Base-by-base conservation (phyloP, 1,140 invertebrate species). In the Zaprionus africanus region DNA sequence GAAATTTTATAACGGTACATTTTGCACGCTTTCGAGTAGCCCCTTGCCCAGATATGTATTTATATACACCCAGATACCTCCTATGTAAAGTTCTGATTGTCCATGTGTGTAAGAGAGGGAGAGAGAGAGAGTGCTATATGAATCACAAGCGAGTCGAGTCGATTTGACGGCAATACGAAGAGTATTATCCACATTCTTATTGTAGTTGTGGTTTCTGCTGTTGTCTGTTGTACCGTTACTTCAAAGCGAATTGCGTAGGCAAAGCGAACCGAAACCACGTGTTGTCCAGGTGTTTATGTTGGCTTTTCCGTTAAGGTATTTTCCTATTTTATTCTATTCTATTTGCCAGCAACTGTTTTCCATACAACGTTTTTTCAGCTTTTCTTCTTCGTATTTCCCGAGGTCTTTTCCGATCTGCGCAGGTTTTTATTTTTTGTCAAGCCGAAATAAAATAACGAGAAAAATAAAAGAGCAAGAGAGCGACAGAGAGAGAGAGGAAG, bases 261-360 rank as follows among this genome's bases (percentile, higher is more conserved):
- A 74, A 76, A 63, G 31, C 31, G 28, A 79, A 63, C 38, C 31
- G 46, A 87, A 86, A 83, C 83, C 83, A 86, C 83, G 83, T 86
- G 83, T 86, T 86, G 80, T 87, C 83, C 83, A 86, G 83, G 83
- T 86, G 83, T 82, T 87, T 82, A 83, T 87, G 69, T 76, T 82
- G 79, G 60, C 67, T 60, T 60, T 26, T 46, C 38, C 41, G 53
- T 64, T 19, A 71, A 78, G 60, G 49, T 78, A 63, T 78, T 46
- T 46, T 60, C 59, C 31, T 53, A 9, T 61, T 59, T 61, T 46
- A 19, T 57, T 57, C 34, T 57, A 26, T 43, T 74, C 53, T 51
- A 38, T 36, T 41, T 56, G 60, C 24, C 7, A 49, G 57, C 11
- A 13, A 24, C 38, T 31, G 38, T 17, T 60, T 57, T 36, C 31